Evolutionary conservation across 2,797 vertebrate species (phyloP).

Genomic region (Lophotriccus pileatus): DNA sequence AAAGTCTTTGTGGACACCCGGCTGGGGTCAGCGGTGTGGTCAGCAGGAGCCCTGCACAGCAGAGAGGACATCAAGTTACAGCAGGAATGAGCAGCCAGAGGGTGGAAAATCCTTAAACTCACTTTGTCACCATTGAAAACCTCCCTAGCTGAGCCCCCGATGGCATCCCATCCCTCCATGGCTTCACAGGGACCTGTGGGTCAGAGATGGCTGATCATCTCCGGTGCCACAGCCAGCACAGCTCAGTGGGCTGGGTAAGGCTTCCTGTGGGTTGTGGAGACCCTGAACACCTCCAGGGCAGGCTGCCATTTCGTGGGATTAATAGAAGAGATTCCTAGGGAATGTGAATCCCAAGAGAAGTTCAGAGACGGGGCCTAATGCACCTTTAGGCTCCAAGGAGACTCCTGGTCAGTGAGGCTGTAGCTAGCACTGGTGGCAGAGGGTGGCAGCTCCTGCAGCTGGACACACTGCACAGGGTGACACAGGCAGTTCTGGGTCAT

Average conservation of each 20-base stretch:
- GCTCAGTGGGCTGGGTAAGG: background rate
- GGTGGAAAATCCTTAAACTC: background rate
- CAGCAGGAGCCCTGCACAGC: background rate
- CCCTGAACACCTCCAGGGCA: background rate
- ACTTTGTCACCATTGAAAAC: background rate
- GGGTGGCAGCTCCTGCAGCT: background rate
- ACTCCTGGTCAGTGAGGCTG: background rate
- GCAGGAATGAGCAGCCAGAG: background rate
- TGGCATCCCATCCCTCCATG: background rate
- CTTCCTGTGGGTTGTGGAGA: background rate
- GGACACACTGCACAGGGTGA: background rate
- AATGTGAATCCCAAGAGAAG: background rate
- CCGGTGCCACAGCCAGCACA: background rate
- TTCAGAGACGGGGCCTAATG: background rate
- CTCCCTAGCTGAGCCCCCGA: background rate
- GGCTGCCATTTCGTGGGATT: background rate
- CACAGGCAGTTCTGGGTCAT: background rate
- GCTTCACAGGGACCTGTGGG: background rate
- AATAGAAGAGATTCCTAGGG: background rate
- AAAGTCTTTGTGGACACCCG: background rate
- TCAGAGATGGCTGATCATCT: background rate
- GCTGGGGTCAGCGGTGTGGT: background rate
- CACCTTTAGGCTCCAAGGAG: background rate
- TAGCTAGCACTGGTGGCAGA: background rate
- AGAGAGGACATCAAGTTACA: background rate